These are phyloP conservation scores for Rhynchophorus ferrugineus DNA, from an alignment of 1,140 invertebrate genomes.

Conservation along the genomic window DNA sequence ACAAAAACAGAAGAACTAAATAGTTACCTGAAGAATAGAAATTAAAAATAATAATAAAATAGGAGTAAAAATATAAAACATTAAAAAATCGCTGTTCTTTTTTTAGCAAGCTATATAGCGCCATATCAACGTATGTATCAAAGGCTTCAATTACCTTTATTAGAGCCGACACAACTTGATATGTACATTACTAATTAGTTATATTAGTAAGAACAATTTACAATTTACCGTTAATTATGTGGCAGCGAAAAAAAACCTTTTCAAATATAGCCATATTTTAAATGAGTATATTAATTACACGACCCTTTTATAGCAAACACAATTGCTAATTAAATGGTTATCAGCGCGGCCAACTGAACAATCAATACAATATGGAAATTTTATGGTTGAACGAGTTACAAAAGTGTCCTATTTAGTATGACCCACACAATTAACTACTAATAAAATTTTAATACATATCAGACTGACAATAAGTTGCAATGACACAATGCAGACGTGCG, in stretches of 20 bases:
- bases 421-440: background rate
- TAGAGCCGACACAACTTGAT: too few species aligned
- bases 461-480: background rate
- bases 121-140: too few species aligned
- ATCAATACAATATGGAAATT: background rate
- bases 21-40: too few species aligned
- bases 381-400: background rate
- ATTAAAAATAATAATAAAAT: too few species aligned
- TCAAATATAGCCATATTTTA: background rate
- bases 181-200: too few species aligned
- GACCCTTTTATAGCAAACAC: background rate
- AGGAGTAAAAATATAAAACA: too few species aligned
- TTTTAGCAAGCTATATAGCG: too few species aligned
- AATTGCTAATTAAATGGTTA: background rate
- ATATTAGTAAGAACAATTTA: too few species aligned
- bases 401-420: background rate
- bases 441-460: background rate
- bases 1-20: too few species aligned
- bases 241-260: background rate
- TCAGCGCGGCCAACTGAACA: background rate
- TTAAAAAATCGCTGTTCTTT: too few species aligned
- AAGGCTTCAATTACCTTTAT: too few species aligned
- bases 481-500: background rate
- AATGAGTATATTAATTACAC: background rate
- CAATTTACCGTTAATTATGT: too few species aligned